phyloP scores from a whole-genome alignment of 2,797 vertebrate species.

The Cyclura pinguis region DNA sequence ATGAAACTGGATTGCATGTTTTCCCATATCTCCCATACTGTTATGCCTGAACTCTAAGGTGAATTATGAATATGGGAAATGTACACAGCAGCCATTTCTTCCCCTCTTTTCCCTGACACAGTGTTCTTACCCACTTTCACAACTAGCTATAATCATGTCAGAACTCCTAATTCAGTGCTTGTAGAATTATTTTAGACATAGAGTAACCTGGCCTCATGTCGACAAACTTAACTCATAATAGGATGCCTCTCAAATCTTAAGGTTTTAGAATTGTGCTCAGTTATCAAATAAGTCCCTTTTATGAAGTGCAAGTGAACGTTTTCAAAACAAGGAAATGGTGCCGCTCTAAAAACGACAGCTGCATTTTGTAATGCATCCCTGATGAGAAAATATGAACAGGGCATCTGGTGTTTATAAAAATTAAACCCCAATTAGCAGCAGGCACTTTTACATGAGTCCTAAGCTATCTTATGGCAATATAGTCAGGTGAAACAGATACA shows the following conservation, averaged over 20 bases:
- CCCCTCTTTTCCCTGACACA: neutral
- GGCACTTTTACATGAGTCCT: neutral
- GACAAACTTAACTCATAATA: neutral
- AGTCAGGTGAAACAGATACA: constrained; percentile 56
- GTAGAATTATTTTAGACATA: neutral
- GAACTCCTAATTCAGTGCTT: neutral
- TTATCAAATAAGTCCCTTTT: neutral
- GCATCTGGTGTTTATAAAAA: rapidly evolving
- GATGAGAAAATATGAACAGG: rapidly evolving
- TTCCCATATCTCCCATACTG: neutral
- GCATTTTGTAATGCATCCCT: neutral
- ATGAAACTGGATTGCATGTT: neutral
- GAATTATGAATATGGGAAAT: neutral
- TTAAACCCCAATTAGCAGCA: neutral
- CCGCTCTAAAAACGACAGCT: neutral
- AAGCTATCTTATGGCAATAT: constrained; percentile 17
- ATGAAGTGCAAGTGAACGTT: neutral
- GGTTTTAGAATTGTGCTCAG: neutral
- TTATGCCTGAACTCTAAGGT: neutral
- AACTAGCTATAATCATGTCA: neutral
- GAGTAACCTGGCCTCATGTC: neutral
- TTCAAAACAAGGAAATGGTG: neutral
- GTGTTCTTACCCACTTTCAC: neutral
- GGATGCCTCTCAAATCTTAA: neutral
- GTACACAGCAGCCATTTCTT: neutral